phyloP scores from a whole-genome alignment of 64 coral and sea anemone genomes.

The Trachythela sp. region DNA sequence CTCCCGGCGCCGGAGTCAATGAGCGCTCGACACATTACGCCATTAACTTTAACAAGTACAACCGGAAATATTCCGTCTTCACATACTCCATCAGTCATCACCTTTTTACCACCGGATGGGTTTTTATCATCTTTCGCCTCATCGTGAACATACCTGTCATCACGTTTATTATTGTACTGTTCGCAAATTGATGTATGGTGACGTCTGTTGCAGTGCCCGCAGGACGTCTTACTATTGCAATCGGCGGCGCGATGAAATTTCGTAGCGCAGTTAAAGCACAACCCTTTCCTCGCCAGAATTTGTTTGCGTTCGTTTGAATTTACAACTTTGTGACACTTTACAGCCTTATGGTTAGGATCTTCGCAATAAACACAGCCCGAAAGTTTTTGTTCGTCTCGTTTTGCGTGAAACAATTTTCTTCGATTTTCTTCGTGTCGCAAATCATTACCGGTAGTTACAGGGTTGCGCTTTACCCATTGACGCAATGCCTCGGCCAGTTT shows the following conservation, averaged over 20 bases:
- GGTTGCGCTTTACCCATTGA: neutral
- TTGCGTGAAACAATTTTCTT: neutral
- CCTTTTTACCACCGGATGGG: too few relatives aligned
- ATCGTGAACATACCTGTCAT: too few relatives aligned
- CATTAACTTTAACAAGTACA: neutral
- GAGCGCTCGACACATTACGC: neutral
- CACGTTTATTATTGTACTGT: neutral
- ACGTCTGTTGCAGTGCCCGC: neutral
- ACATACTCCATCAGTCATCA: neutral
- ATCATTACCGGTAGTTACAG: neutral
- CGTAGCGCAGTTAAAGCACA: conserved; percentile 5
- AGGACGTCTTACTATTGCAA: neutral
- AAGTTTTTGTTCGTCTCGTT: neutral
- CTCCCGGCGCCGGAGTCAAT: neutral
- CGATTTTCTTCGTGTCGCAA: neutral
- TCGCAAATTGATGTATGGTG: conserved; percentile 11
- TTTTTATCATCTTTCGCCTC: too few relatives aligned
- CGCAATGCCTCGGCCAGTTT: neutral
- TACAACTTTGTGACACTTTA: neutral
- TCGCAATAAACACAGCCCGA: neutral
- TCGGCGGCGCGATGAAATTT: neutral
- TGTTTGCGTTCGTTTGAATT: neutral
- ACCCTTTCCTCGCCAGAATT: neutral
- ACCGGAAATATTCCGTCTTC: neutral
- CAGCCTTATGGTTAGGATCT: neutral